A percentile compares a stretch with the other conserved stretches of the same genome.
These are phyloP conservation scores for Myrmecobius fasciatus DNA, from an alignment of 2,113 vertebrate genomes.

Conservation along the genomic window DNA sequence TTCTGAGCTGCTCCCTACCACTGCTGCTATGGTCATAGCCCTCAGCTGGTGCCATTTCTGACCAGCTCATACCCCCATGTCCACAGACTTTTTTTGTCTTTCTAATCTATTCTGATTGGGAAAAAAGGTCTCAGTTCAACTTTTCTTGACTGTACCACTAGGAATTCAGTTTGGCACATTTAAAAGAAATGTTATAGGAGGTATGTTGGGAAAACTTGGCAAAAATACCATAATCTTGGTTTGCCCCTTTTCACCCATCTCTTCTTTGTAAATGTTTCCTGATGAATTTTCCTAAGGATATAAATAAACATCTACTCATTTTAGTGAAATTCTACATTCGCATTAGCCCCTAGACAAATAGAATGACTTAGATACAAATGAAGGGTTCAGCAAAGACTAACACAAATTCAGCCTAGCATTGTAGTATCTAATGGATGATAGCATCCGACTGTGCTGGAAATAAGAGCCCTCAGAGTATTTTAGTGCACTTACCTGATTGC, in stretches of 20 bases:
- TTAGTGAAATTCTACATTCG: background rate
- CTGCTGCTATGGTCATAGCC: background rate
- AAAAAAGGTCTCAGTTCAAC: background rate
- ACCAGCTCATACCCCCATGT: background rate
- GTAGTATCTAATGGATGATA: background rate
- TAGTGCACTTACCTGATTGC: slow-evolving; percentile 37
- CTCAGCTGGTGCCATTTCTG: background rate
- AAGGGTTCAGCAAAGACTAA: background rate
- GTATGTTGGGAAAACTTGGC: background rate
- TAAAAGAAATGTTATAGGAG: background rate
- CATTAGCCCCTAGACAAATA: background rate
- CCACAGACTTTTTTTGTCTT: background rate
- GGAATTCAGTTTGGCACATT: background rate
- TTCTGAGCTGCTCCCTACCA: background rate
- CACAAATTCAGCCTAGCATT: slow-evolving; percentile 19
- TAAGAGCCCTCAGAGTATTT: background rate
- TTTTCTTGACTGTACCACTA: background rate
- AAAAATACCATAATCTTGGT: background rate
- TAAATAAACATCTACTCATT: slow-evolving; percentile 29
- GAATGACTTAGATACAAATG: background rate
- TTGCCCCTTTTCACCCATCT: background rate
- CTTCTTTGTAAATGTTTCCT: background rate
- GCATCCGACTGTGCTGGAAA: background rate
- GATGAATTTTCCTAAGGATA: background rate
- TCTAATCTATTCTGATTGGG: background rate